Conservation (phyloP, 2,888 invertebrate genomes). For the Mayetiola destructor region DNA sequence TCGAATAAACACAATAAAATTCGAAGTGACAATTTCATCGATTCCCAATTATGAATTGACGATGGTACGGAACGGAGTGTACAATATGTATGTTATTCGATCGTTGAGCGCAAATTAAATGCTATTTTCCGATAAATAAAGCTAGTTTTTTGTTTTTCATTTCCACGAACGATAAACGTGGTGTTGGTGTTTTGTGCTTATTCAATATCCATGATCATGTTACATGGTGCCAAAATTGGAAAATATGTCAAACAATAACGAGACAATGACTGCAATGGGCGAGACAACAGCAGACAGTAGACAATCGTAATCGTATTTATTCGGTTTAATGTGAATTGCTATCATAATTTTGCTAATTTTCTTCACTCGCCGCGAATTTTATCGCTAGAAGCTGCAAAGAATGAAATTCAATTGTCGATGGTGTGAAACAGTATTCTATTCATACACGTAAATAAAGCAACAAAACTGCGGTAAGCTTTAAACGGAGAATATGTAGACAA, state of each 20-base stretch:
- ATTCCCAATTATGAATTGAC: too few species aligned
- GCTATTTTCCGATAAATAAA: too few species aligned
- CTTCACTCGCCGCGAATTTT: not conserved
- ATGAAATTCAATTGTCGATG: not conserved
- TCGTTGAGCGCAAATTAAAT: too few species aligned
- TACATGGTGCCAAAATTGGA: not conserved
- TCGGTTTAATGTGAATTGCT: not conserved
- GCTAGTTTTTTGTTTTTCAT: too few species aligned
- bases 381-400: not conserved
- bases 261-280: not conserved
- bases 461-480: too few species aligned
- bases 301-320: conserved; percentile 2
- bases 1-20: too few species aligned
- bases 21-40: too few species aligned
- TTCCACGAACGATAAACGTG: too few species aligned
- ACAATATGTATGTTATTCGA: too few species aligned
- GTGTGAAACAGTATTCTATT: not conserved
- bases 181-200: not conserved
- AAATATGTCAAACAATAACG: not conserved
- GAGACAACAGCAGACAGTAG: not conserved
- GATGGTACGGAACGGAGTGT: too few species aligned
- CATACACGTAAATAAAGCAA: too few species aligned
- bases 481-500: too few species aligned
- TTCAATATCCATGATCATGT: not conserved
- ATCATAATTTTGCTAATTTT: not conserved